Conservation (phyloP, 2,113 vertebrate genomes). For the Tragelaphus strepsiceros region DNA sequence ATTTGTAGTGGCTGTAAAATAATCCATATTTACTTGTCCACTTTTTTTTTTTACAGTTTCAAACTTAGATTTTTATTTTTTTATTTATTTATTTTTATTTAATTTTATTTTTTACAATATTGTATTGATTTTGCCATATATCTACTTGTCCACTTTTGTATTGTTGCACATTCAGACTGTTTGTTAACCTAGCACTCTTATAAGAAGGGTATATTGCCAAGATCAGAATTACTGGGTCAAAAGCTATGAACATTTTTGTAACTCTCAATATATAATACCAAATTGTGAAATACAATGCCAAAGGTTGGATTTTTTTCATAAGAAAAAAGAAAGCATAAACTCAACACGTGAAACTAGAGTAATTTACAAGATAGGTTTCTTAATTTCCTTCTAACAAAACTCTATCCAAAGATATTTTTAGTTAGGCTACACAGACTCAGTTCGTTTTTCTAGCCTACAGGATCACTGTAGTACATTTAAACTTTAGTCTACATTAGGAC, state of each 20-base stretch:
- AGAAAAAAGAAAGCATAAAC: not conserved
- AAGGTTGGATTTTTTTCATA: slow-evolving; percentile 21
- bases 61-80: no score
- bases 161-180: not conserved
- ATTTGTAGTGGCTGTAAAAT: slow-evolving; percentile 30
- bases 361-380: slow-evolving; percentile 11
- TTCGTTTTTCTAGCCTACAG: not conserved
- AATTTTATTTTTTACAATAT: no score
- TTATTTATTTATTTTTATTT: no score
- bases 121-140: not conserved
- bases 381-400: not conserved
- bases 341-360: not conserved
- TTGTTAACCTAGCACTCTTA: not conserved
- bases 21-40: slow-evolving; percentile 2
- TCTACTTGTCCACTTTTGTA: slow-evolving; percentile 34
- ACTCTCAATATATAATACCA: slow-evolving; percentile 23
- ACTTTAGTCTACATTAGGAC: not conserved
- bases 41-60: not conserved
- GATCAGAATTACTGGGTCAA: slow-evolving; percentile 30
- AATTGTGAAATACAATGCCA: slow-evolving; percentile 35
- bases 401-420: not conserved
- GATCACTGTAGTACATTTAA: not conserved
- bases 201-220: not conserved
- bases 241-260: slow-evolving; percentile 40
- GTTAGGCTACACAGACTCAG: not conserved